Evolutionary conservation across 2,797 vertebrate species (phyloP).

Genomic region (Melanotaenia boesemani): DNA sequence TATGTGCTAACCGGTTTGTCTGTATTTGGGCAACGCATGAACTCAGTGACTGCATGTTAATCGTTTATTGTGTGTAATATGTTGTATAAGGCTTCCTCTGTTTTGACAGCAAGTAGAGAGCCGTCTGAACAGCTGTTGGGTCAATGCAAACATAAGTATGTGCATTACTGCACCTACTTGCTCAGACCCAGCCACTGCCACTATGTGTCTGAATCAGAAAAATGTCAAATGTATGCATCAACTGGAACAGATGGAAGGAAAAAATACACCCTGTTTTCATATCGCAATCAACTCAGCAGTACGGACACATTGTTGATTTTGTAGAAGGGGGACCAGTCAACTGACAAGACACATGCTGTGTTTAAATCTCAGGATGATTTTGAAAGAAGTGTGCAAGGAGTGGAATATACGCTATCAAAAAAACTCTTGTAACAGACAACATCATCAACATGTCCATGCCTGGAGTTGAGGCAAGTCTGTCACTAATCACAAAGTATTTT

Average conservation of each 20-base stretch:
- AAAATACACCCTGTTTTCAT: background rate
- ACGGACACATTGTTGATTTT: too few species aligned
- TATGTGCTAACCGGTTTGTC: slow-evolving; percentile 41
- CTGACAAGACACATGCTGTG: too few species aligned
- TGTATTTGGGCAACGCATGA: slow-evolving; percentile 47
- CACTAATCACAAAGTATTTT: too few species aligned
- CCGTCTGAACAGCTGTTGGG: slow-evolving; percentile 38
- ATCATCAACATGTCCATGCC: too few species aligned
- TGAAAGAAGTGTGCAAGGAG: too few species aligned
- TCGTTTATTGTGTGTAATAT: slow-evolving; percentile 36
- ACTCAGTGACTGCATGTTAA: slow-evolving; percentile 40
- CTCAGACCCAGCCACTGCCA: slow-evolving; percentile 13
- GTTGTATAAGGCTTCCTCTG: slow-evolving; percentile 46
- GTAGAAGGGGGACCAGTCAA: too few species aligned
- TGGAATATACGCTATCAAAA: too few species aligned
- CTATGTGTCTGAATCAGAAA: slow-evolving; percentile 28
- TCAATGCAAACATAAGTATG: slow-evolving; percentile 45
- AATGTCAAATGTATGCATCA: slow-evolving; percentile 12
- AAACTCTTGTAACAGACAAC: too few species aligned
- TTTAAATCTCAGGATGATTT: too few species aligned
- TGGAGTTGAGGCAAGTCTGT: too few species aligned
- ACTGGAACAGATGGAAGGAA: background rate
- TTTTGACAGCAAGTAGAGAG: slow-evolving; percentile 25
- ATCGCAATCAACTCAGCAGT: background rate
- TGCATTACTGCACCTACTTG: slow-evolving; percentile 18